Percentiles rank a stretch among this genome's conserved stretches.
Conservation (phyloP, 2,888 invertebrate species). For the Byasa hedistus region DNA sequence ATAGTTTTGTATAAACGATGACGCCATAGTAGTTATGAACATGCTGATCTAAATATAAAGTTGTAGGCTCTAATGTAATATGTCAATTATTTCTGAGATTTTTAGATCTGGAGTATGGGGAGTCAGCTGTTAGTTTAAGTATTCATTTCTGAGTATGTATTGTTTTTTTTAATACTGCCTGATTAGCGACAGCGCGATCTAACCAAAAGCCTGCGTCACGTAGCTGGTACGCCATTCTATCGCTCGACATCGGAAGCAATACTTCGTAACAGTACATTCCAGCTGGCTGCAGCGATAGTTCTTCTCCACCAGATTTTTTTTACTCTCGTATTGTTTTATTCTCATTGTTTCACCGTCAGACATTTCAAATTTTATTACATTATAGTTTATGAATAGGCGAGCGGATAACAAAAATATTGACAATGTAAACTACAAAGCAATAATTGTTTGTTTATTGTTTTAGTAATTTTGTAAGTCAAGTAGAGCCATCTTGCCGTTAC, state of each 20-base stretch:
- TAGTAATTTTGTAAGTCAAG: background rate
- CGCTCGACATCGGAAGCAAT: constrained; percentile 38
- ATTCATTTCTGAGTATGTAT: no score
- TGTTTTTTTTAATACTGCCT: background rate
- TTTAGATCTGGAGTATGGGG: no score
- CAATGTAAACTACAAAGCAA: constrained; percentile 13
- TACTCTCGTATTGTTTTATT: constrained; percentile 37
- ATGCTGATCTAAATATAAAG: no score
- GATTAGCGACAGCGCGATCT: constrained; percentile 2
- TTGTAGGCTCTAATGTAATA: no score
- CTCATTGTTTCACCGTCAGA: constrained; percentile 36
- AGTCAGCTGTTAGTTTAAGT: no score
- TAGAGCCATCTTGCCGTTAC: constrained; percentile 28
- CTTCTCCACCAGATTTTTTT: constrained; percentile 45
- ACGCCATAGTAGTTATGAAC: no score
- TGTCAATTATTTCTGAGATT: no score
- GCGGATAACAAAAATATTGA: background rate
- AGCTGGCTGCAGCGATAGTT: constrained; percentile 65
- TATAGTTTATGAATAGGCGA: background rate
- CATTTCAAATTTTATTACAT: constrained; percentile 2
- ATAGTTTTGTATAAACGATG: no score
- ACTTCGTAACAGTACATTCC: constrained; percentile 59
- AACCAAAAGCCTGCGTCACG: constrained; percentile 31
- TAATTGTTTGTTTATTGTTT: constrained; percentile 12
- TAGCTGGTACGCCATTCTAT: constrained; percentile 61